Conservation (phyloP, 1,140 invertebrate species). For the Tetramorium alpestre region DNA sequence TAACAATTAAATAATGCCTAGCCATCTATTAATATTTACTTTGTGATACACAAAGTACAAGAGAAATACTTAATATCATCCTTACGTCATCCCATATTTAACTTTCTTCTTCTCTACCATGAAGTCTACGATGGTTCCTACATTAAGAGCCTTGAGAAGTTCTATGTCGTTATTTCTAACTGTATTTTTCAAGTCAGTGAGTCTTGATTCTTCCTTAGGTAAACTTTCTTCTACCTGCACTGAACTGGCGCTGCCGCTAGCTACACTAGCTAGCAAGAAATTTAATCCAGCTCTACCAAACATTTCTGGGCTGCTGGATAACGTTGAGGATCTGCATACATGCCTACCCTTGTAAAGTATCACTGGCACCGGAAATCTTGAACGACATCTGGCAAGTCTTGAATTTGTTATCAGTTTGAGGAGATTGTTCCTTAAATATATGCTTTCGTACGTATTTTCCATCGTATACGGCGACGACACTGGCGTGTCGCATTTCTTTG, state of each 20-base stretch:
- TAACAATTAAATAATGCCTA: constrained; percentile 22
- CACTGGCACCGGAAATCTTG: constrained; percentile 92
- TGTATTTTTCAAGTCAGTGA: constrained; percentile 87
- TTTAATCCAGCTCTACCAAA: constrained; percentile 89
- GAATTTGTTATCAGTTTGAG: constrained; percentile 88
- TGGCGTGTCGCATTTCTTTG: constrained; percentile 76
- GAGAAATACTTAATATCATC: constrained; percentile 62
- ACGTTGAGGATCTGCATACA: constrained; percentile 90
- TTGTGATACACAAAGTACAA: constrained; percentile 53
- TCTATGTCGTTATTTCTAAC: constrained; percentile 91
- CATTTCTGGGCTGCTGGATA: constrained; percentile 91
- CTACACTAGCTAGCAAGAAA: constrained; percentile 70
- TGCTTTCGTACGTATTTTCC: constrained; percentile 87
- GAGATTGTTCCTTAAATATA: constrained; percentile 87
- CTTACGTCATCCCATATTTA: constrained; percentile 94
- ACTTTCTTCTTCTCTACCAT: constrained; percentile 97
- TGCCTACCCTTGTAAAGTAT: constrained; percentile 92
- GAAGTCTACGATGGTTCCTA: constrained; percentile 92
- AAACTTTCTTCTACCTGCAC: constrained; percentile 46
- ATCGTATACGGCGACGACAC: constrained; percentile 82
- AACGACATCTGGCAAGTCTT: constrained; percentile 89
- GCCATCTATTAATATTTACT: not conserved
- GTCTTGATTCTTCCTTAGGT: constrained; percentile 24
- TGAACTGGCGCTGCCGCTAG: constrained; percentile 4
- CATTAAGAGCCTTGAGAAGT: constrained; percentile 90